Conservation (phyloP, 2,113 vertebrate genomes). For the Entomyzon cyanotis region DNA sequence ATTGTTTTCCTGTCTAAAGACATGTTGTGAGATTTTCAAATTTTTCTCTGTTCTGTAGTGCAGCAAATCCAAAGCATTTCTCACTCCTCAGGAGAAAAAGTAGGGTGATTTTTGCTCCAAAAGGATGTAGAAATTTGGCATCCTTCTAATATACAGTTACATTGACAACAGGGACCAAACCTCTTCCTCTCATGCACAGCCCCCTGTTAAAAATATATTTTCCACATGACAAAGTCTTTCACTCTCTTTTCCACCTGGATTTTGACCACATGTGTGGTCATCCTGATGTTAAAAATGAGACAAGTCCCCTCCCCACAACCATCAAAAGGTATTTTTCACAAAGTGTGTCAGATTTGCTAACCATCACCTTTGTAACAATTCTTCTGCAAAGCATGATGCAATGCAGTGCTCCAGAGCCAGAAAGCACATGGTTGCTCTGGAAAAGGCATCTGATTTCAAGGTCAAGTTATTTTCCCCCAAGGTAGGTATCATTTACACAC, state of each 20-base stretch:
- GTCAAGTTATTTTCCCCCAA: constrained; percentile 27
- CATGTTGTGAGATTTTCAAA: background rate
- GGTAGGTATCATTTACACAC: background rate
- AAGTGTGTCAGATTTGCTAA: constrained; percentile 2
- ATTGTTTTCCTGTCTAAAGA: constrained; percentile 17
- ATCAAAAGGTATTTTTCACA: background rate
- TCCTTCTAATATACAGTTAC: background rate
- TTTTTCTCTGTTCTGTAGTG: constrained; percentile 12
- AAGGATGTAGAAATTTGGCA: background rate
- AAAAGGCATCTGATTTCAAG: constrained; percentile 21
- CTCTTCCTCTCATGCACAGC: background rate
- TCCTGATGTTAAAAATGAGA: background rate
- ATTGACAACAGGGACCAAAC: background rate
- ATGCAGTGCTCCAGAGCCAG: background rate
- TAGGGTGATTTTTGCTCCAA: background rate
- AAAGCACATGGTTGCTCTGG: constrained; percentile 6
- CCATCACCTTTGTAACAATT: background rate
- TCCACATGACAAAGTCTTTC: background rate
- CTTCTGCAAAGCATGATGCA: constrained; percentile 14
- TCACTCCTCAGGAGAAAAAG: background rate
- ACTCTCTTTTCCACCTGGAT: background rate
- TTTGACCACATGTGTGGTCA: background rate
- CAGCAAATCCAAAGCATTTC: constrained; percentile 11
- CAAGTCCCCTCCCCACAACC: background rate
- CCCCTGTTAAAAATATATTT: background rate